Evolutionary conservation across 2,888 invertebrate species (phyloP), one percentile per base, ranked within the genome.

Genomic region (Liposcelis brunnea): DNA sequence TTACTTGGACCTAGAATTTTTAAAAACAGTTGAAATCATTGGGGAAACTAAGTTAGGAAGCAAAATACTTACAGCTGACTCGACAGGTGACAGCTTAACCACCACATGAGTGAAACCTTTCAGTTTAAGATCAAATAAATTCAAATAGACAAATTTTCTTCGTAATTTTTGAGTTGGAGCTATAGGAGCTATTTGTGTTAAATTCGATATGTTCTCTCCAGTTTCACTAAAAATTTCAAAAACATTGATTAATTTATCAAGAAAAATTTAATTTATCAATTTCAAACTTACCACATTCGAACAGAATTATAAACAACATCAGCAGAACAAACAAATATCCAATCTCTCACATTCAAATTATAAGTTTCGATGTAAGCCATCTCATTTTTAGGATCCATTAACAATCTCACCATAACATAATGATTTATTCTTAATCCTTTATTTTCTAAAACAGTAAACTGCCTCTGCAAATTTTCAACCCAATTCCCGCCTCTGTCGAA

Each of bases 281-380:
- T 6, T 35, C 4, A 2, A 37, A 49, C 47, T 51, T 44, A 56
- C 55, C 55, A 54, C 31, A 50, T 45, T 42, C 49, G 51, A 16
- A 44, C 44, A 15, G 45, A 36, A 11, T 51, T 47, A 16, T 34
- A 33, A 1, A 72, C 63, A 26, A 64, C 62, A 49, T 70, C 67
- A 1, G 80, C 78, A 46, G 71, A 69, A 56, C 86, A 87, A 12
- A 75, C 80, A 57, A 76, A 84, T 14, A 86, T 61, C 87, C 87
- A 89, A 50, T 83, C 78, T 37, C 68, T 71, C 18, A 71, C 69
- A 42, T 76, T 74, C 11, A 80, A 65, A 59, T 82, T 80, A 1
- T 76, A 59, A 0, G 75, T 70, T 54, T 83, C 74, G 2, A 85
- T 67, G 0, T 77, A 75, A 5, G 79, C 66, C 50, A 68, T 71